Percentiles rank a stretch among this genome's conserved stretches.
Conservation (phyloP, 2,888 invertebrate genomes). For the Drosophila neonasuta region DNA sequence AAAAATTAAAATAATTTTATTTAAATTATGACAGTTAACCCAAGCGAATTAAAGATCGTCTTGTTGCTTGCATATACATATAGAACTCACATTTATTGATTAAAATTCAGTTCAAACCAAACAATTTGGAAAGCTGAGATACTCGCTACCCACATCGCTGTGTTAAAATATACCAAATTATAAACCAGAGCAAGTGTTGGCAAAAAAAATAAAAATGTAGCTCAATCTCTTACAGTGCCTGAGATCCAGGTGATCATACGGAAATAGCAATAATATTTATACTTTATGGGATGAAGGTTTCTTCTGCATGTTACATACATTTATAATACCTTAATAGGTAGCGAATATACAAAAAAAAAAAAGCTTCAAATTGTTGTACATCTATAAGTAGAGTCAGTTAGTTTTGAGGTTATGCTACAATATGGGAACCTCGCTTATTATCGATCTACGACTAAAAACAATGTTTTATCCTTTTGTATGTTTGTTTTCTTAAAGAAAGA, state of each 20-base stretch:
- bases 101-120: neutral
- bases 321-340: too few species aligned
- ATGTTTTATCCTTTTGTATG: conserved; percentile 1
- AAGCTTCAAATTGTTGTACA: conserved; percentile 3
- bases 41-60: neutral
- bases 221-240: too few species aligned
- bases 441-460: conserved; percentile 5
- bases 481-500: conserved; percentile 45
- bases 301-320: too few species aligned
- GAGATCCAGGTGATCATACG: too few species aligned
- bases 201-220: too few species aligned
- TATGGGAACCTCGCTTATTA: conserved; percentile 1
- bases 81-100: conserved; percentile 16
- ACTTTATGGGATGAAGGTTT: too few species aligned
- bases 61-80: neutral
- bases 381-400: conserved; percentile 1
- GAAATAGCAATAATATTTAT: too few species aligned
- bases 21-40: neutral
- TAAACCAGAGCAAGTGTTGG: too few species aligned
- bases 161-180: too few species aligned
- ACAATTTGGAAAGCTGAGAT: too few species aligned
- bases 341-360: too few species aligned
- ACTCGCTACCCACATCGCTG: too few species aligned
- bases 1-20: neutral
- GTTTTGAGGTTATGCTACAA: conserved; percentile 8